Base-by-base conservation (phyloP, 2,113 vertebrate genomes). In the Ptilonorhynchus violaceus region DNA sequence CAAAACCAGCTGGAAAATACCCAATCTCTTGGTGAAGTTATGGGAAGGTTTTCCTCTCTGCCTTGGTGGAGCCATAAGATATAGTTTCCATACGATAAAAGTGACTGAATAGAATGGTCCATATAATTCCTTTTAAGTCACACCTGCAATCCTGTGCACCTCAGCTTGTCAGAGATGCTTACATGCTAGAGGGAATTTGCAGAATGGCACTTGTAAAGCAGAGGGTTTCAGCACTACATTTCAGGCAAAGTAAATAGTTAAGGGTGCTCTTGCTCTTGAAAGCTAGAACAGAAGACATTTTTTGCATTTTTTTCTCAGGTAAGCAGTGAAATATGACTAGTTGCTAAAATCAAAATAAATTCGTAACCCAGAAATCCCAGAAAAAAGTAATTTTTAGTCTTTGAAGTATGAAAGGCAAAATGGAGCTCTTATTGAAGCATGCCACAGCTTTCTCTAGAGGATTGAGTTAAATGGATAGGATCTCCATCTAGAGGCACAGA, bases 401-500 rank as follows among this genome's bases (percentile, higher is more conserved):
- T 9, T 44, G 15, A 23, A 41, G 6, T 41, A 66, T 13, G 33
- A 92, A 87, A 76, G 42, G 8, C 46, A 89, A 90, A 95, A 81
- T 59, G 76, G 80, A 73, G 13, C 13, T 79, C 8, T 35, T 64
- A 41, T 6, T 75, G 53, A 72, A 88, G 11, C 13, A 79, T 60
- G 10, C 22, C 33, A 69, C 18, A 35, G 28, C 27, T 88, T 56
- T 73, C 63, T 76, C 64, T 28, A 24, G 72, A 80, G 37, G 12
- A 3, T 19, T 92, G 50, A 59, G 76, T 92, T 95, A 84, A 96
- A 96, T 64, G 93, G 94, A 44, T 81, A 89, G 88, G 76, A 77
- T 95, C 95, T 93, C 94, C 94, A 96, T 89, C 96, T 97, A 96
- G 96, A 95, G 95, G 95, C 80, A 77, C 24, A 92, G 41, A 91